These are phyloP conservation scores for Xenopus tropicalis DNA, from an alignment of 2,113 vertebrate species.

Conservation along the genomic window UCB_Xtro_10.0 CM004451.2:67463001-67463500, in stretches of 20 bases:
- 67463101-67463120: conserved; percentile 96
- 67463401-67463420: conserved; percentile 39
- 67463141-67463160: conserved; percentile 80
- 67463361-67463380: conserved; percentile 74
- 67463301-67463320: conserved; percentile 87
- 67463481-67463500: conserved; percentile 23
- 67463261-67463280: conserved; percentile 56
- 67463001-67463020: too few species aligned
- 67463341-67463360: conserved; percentile 66
- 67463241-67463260: conserved; percentile 78
- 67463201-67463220: conserved; percentile 96
- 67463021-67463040: too few species aligned
- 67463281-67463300: conserved; percentile 63
- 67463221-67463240: conserved; percentile 82
- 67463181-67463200: conserved; percentile 97
- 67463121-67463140: conserved; percentile 88
- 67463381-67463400: conserved; percentile 79
- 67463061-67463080: background rate
- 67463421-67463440: conserved; percentile 52
- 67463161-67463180: conserved; percentile 81
- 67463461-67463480: conserved; percentile 1
- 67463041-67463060: too few species aligned
- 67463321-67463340: conserved; percentile 80
- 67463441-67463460: background rate
- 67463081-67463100: conserved; percentile 66